Percentiles rank a stretch among this genome's conserved stretches.
These are phyloP conservation scores for Fragum fragum DNA, from an alignment of 2,888 invertebrate species.

Conservation along the genomic window DNA sequence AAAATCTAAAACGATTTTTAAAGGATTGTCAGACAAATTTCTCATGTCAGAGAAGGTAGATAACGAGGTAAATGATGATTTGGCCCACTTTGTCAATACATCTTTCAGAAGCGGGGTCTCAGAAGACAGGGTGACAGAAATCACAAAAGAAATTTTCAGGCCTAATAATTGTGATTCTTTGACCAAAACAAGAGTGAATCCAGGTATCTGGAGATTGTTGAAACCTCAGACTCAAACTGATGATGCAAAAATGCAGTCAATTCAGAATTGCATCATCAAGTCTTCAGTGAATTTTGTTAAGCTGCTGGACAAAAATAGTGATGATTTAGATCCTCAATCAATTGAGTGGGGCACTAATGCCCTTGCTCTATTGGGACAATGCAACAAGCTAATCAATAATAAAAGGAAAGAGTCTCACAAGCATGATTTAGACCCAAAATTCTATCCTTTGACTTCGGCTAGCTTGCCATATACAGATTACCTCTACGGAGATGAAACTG, in stretches of 20 bases:
- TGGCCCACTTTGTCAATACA: conserved; percentile 39
- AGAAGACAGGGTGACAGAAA: conserved; percentile 22
- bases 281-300: conserved; percentile 28
- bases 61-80: conserved; percentile 29
- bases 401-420: conserved; percentile 29
- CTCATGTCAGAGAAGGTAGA: conserved; percentile 26
- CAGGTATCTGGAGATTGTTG: conserved; percentile 40
- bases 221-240: conserved; percentile 37
- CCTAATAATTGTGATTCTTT: conserved; percentile 46
- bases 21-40: conserved; percentile 33
- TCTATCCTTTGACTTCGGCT: conserved; percentile 15
- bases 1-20: neutral
- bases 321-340: neutral
- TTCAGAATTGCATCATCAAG: conserved; percentile 38
- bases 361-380: conserved; percentile 47
- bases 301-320: conserved; percentile 28
- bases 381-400: conserved; percentile 27
- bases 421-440: neutral
- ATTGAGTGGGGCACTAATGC: conserved; percentile 40
- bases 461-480: no score
- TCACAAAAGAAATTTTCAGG: conserved; percentile 36
- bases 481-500: conserved; percentile 48
- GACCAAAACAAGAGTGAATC: conserved; percentile 42
- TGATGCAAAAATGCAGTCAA: conserved; percentile 30
- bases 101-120: conserved; percentile 45